Base-by-base conservation (phyloP, 2,888 invertebrate genomes). In the Orthosia incerta region DNA sequence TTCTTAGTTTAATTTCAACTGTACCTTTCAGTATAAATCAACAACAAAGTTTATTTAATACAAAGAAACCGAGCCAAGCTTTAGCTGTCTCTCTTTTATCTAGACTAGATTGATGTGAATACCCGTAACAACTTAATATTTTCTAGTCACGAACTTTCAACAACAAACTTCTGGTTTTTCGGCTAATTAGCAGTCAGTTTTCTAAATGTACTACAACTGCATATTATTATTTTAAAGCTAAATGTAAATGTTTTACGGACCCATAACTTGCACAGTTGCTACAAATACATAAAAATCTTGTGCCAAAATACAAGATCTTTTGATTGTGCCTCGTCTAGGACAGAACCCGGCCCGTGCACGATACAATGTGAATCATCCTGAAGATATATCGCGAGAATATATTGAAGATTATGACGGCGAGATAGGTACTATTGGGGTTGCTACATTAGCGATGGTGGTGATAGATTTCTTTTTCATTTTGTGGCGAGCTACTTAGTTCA, bases 371-470 rank as follows among this genome's bases (percentile, higher is more conserved):
- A 76, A 76, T 76, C 68, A 76, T 76, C 45, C 26, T 56, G 48
- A 50, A 76, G 48, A 76, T 76, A 67, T 74, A 68, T 76, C 67
- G 39, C 67, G 26, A 26, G 20, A 67, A 67, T 73, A 76, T 73
- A 76, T 50, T 76, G 39, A 76, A 74, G 76, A 76, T 74, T 50
- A 50, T 67, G 39, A 26, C 39, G 48, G 20, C 55, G 55, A 65
- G 13, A 53, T 46, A 55, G 7, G 50, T 55, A 39, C 23, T n/a
- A 46, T 23, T 48, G 4, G n/a, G 18, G 4, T 64, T 55, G 53
- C 23, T 65, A 26, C 13, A 53, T 18, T 46, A 53, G 23, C n/a
- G 4, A 65, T 20, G n/a, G 48, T 26, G 46, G 31, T 46, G 31
- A 1, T 13, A 15, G 9, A n/a, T n/a, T 26, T 74, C 26, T 51